Percentiles rank a stretch among this genome's conserved stretches.
Conservation (phyloP, 2,888 invertebrate genomes). For the Synanthedon tipuliformis region DNA sequence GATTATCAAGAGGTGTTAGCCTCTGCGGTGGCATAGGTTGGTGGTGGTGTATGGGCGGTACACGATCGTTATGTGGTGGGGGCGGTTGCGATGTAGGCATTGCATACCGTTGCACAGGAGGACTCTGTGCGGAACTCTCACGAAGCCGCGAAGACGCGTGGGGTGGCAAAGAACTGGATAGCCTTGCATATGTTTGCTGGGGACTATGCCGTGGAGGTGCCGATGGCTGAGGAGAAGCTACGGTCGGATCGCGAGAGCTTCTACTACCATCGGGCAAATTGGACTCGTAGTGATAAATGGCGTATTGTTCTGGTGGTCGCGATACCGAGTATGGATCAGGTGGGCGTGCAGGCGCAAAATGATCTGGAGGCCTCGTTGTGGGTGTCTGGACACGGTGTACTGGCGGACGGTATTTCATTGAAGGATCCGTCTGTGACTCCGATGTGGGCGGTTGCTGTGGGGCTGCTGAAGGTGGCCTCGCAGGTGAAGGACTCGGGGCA, state of each 20-base stretch:
- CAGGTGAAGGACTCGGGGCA: constrained; percentile 26
- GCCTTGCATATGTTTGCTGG: constrained; percentile 42
- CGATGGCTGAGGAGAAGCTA: constrained; percentile 47
- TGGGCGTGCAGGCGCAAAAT: constrained; percentile 44
- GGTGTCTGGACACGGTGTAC: constrained; percentile 46
- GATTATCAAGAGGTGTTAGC: constrained; percentile 27
- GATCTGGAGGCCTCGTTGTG: constrained; percentile 42
- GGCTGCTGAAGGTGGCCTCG: constrained; percentile 7
- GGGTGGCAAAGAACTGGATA: constrained; percentile 48
- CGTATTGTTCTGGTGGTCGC: constrained; percentile 47
- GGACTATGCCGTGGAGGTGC: constrained; percentile 41
- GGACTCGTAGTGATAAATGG: constrained; percentile 48
- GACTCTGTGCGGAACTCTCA: constrained; percentile 39
- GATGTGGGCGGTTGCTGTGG: constrained; percentile 20
- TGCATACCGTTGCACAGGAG: constrained; percentile 43
- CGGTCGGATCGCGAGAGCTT: constrained; percentile 32
- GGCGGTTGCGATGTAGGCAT: constrained; percentile 40
- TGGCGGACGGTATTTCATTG: constrained; percentile 33
- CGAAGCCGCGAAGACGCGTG: constrained; percentile 35
- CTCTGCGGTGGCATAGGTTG: constrained; percentile 35
- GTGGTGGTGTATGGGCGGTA: constrained; percentile 62
- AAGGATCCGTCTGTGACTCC: constrained; percentile 34
- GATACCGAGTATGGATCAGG: constrained; percentile 52
- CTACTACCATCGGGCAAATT: constrained; percentile 34
- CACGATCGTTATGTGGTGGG: constrained; percentile 56